Evolutionary conservation across 2,888 invertebrate genomes (phyloP).

Genomic region (Hemithea aestivaria): DNA sequence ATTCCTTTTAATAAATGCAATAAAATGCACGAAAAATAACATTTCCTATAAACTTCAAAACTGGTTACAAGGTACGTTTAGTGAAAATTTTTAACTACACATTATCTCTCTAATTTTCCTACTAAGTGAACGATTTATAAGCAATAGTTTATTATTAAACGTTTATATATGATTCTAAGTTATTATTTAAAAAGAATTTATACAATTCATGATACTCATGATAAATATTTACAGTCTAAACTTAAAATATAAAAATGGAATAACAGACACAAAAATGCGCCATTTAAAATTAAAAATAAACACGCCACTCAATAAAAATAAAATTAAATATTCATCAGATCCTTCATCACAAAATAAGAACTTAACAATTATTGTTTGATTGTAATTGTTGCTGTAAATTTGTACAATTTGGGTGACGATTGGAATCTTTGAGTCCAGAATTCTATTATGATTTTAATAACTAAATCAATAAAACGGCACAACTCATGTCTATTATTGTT

Average conservation of each 20-base stretch:
- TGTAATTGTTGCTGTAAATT: conserved; percentile 8
- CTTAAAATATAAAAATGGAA: conserved; percentile 26
- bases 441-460: conserved; percentile 3
- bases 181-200: conserved; percentile 63
- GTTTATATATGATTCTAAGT: conserved; percentile 61
- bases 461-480: not conserved
- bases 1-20: conserved; percentile 34
- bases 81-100: conserved; percentile 49
- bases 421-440: conserved; percentile 23
- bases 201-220: conserved; percentile 49
- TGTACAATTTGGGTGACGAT: conserved; percentile 23
- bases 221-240: conserved; percentile 67
- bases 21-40: conserved; percentile 25
- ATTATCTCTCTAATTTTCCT: conserved; percentile 57
- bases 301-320: conserved; percentile 35
- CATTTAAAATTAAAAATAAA: conserved; percentile 16
- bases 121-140: conserved; percentile 75
- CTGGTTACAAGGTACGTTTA: conserved; percentile 22
- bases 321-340: conserved; percentile 40
- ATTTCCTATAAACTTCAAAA: conserved; percentile 23
- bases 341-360: conserved; percentile 40
- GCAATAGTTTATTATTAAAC: conserved; percentile 56
- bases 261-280: conserved; percentile 21
- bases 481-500: too few species aligned
- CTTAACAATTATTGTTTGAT: conserved; percentile 14